Evolutionary conservation across 1,140 invertebrate genomes (phyloP).

Genomic region (Physella acuta): DNA sequence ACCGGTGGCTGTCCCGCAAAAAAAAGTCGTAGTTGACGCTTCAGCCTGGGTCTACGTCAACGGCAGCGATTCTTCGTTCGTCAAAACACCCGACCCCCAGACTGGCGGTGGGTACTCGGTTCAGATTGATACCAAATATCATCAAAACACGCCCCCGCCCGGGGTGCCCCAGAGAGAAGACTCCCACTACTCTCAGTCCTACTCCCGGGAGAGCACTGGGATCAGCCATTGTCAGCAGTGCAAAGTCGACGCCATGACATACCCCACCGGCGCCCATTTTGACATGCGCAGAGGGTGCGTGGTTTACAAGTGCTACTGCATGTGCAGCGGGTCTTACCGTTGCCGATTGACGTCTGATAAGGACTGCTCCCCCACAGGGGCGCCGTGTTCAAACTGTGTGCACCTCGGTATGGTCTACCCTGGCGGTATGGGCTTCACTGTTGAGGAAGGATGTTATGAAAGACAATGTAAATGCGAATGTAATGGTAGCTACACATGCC

Average conservation of each 20-base stretch:
- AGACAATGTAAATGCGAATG: conserved; percentile 37
- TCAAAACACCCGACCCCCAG: not conserved
- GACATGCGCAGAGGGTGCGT: conserved; percentile 32
- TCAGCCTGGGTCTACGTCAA: conserved; percentile 21
- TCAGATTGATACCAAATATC: conserved; percentile 10
- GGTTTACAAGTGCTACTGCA: conserved; percentile 34
- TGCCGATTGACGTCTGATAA: conserved; percentile 30
- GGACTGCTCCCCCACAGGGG: conserved; percentile 15
- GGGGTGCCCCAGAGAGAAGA: not conserved
- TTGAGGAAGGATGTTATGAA: conserved; percentile 35
- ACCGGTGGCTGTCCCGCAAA: not conserved
- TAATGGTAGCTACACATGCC: conserved; percentile 38
- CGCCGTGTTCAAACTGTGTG: conserved; percentile 30
- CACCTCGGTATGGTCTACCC: conserved; percentile 29
- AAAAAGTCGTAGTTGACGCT: not conserved
- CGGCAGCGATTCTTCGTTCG: conserved; percentile 2
- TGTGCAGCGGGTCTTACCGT: conserved; percentile 33
- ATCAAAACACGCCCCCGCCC: not conserved
- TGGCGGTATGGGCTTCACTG: conserved; percentile 35
- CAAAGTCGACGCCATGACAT: conserved; percentile 26
- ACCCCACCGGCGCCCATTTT: conserved; percentile 28
- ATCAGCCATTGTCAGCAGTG: conserved; percentile 24
- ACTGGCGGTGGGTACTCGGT: conserved; percentile 10
- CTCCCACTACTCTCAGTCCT: not conserved
- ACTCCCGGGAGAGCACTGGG: not conserved